Conservation (phyloP, 2,797 vertebrate genomes). For the Brachyalestes nurse region DNA sequence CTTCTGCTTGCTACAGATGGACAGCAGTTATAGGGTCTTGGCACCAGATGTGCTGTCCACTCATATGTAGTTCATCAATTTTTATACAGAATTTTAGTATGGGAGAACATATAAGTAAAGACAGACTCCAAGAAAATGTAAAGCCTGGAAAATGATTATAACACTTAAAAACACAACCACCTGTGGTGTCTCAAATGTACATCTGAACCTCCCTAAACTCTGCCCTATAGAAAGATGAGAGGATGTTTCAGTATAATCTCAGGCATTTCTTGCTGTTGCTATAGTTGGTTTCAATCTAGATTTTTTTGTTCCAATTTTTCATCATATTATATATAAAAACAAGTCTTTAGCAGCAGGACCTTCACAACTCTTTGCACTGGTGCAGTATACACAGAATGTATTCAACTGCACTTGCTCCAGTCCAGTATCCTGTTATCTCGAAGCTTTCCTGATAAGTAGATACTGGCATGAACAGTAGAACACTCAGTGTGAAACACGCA, state of each 20-base stretch:
- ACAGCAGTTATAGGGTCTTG: conserved; percentile 17
- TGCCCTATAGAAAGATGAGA: neutral
- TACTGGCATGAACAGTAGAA: conserved; percentile 12
- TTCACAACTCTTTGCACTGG: no score
- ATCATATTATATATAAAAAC: neutral
- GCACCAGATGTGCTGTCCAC: conserved; percentile 13
- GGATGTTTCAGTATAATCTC: conserved; percentile 9
- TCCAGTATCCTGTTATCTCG: neutral
- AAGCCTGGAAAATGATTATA: neutral
- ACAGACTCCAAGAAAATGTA: conserved; percentile 17
- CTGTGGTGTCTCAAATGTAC: neutral
- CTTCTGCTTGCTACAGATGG: neutral
- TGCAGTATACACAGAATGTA: neutral
- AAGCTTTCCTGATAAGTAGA: neutral
- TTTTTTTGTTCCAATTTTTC: neutral
- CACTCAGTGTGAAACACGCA: conserved; percentile 9
- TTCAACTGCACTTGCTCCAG: neutral
- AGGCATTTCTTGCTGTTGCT: neutral
- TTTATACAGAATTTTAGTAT: neutral
- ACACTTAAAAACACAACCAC: conserved; percentile 17
- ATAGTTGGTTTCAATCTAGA: neutral
- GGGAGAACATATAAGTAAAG: conserved; percentile 22
- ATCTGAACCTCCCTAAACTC: neutral
- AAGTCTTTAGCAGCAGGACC: neutral
- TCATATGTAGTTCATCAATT: neutral